Evolutionary conservation across 2,113 vertebrate genomes (phyloP).

Genomic region (Okapia johnstoni): DNA sequence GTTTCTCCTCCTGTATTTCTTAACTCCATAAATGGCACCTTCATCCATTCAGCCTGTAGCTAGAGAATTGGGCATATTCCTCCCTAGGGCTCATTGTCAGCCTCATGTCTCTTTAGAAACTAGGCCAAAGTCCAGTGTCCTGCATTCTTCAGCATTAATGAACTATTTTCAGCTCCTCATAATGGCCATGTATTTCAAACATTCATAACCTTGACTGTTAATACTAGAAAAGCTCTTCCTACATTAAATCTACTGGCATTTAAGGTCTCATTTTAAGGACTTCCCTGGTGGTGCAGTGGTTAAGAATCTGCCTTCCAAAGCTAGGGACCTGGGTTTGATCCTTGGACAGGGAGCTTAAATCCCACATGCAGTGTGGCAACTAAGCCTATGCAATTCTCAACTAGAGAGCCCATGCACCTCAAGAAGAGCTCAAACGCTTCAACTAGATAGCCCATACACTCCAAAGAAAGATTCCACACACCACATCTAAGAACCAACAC

Average conservation of each 20-base stretch:
- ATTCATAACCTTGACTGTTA: not conserved
- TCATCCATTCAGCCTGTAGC: not conserved
- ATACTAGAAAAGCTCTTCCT: not conserved
- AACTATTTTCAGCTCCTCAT: not conserved
- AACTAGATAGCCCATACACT: not conserved
- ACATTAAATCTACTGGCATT: not conserved
- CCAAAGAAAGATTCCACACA: not conserved
- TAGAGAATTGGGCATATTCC: not conserved
- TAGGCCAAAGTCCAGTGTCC: not conserved
- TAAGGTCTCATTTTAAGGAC: not conserved
- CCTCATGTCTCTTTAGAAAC: not conserved
- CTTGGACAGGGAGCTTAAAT: not conserved
- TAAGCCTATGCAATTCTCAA: not conserved
- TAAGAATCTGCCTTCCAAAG: not conserved
- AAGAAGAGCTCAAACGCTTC: not conserved
- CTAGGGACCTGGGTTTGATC: not conserved
- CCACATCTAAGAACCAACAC: not conserved
- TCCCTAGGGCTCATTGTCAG: not conserved
- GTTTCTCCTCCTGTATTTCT: not conserved
- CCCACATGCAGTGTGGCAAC: not conserved
- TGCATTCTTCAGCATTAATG: not conserved
- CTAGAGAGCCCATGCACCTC: not conserved
- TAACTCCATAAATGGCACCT: not conserved
- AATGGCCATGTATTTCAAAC: not conserved
- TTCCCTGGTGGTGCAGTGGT: not conserved